Base-by-base conservation (phyloP, 2,888 invertebrate genomes). In the Drosophila infuscata region DNA sequence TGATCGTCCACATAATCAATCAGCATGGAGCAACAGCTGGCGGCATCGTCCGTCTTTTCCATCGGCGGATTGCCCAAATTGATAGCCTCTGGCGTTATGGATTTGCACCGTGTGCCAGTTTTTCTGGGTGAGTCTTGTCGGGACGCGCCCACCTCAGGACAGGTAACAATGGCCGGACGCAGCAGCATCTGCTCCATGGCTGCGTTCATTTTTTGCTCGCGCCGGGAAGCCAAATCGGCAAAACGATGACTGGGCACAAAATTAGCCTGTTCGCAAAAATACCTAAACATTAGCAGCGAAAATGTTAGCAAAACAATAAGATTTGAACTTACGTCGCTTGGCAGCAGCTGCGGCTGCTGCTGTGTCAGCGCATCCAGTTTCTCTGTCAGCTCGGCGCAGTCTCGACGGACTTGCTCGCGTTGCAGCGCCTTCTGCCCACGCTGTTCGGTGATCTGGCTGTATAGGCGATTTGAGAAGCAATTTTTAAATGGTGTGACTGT, bases 141-240 rank as follows among this genome's bases (percentile, higher is more conserved):
- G 25, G 63, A 32, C 2, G 38, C 38, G 8, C 48, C 57, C 4
- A 92, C 76, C 65, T 92, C 91, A 0, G 92, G 91, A 25, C 92
- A 92, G 1, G 93, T 93, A 20, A 93, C 92, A 15, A 93, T 85
- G 2, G 90, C 88, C 4, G 93, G 92, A n/a, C 91, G 87, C 64
- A 88, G 74, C 3, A 93, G 73, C 65, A 93, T 82, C 74, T 93
- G 93, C 74, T 94, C 94, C 72, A 94, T 93, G 0, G 93, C 94
- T 48, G 94, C 93, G 76, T 95, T 94, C 88, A 95, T 93, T 70
- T 93, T 93, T 58, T 92, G 92, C 78, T 95, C 94, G 51, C 93
- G 93, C 25, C 93, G 92, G 12, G 85, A 81, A 46, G 94, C 93
- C 33, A 91, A 80, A 74, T 94, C 94, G 25, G 92, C 92, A 69